phyloP scores from a whole-genome alignment of 2,113 vertebrate species.

The Parus major region DNA sequence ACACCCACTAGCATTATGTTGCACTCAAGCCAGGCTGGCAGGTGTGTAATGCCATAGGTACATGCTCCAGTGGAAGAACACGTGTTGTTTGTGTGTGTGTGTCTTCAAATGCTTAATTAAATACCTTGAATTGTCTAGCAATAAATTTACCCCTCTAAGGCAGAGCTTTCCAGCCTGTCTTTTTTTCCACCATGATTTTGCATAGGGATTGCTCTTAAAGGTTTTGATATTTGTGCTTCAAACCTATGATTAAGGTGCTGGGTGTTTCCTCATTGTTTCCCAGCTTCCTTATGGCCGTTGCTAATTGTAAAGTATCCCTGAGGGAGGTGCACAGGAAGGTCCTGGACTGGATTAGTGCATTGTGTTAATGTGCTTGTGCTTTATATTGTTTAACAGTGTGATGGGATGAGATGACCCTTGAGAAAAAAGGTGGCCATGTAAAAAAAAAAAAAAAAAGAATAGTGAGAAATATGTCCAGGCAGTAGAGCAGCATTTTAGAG shows the following conservation, averaged over 20 bases:
- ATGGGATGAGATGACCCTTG: not conserved
- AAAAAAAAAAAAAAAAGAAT: not conserved
- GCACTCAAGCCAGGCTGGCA: not conserved
- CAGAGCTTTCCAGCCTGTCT: not conserved
- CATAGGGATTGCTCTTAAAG: not conserved
- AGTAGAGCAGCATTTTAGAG: not conserved
- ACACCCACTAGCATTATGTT: fast-evolving
- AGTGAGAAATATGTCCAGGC: not conserved
- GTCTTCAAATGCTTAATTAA: not conserved
- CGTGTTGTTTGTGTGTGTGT: not conserved
- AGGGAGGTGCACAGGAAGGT: slow-evolving; percentile 8
- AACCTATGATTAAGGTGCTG: not conserved
- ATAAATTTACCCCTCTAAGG: not conserved
- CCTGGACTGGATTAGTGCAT: not conserved
- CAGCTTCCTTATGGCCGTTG: not conserved
- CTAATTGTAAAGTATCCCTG: slow-evolving; percentile 3
- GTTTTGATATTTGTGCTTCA: not conserved
- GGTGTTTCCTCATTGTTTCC: slow-evolving; percentile 18
- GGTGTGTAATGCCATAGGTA: not conserved
- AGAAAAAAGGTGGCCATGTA: not conserved
- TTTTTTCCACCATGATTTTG: not conserved
- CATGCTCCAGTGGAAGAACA: not conserved
- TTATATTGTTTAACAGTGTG: not conserved
- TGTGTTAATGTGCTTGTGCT: not conserved
- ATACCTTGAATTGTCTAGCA: not conserved